Base-by-base conservation (phyloP, 2,888 invertebrate species). In the Cacoxenus indagator region DNA sequence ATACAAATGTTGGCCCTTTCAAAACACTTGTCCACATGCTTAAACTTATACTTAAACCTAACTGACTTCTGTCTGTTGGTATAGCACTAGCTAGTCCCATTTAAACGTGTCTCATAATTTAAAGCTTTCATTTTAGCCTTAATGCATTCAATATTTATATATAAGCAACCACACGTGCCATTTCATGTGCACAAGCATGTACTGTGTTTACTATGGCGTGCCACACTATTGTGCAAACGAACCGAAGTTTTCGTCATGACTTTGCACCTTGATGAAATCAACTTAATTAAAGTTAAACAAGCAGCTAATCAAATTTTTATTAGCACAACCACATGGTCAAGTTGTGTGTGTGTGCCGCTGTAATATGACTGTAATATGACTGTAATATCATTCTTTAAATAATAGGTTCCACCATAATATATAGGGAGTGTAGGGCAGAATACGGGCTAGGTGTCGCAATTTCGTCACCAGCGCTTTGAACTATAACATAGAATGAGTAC, bases 221-320 rank as follows among this genome's bases (percentile, higher is more conserved):
- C 9, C 37, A 37, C 1, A 2, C 68, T 65, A 57, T 61, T 62
- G 66, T 70, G 70, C 66, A 68, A 69, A 69, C 45, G 65, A 70
- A 72, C 69, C 72, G 61, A 17, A 26, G 61, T 37, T 68, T 69
- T 69, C 26, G 37, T 17, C 11, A 76, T 77, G 26, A 29, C 57
- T 72, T 65, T 69, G 68, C 66, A 66, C 73, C 70, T 70, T 72
- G 72, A 73, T 76, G 72, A 75, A 76, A 80, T 80, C 74, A 80
- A 80, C 78, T 80, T 80, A 80, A 80, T 80, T 82, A 81, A 81
- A 81, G 81, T 78, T 81, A 81, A 81, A 80, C 80, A 80, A 82
- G 81, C 78, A 75, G 82, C 82, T 81, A 82, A 81, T 82, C 81
- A 81, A 81, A 81, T 78, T 81, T 82, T 70, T 77, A 82, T 82